Conservation (phyloP, 2,797 vertebrate genomes). For the Anniella stebbinsi region DNA sequence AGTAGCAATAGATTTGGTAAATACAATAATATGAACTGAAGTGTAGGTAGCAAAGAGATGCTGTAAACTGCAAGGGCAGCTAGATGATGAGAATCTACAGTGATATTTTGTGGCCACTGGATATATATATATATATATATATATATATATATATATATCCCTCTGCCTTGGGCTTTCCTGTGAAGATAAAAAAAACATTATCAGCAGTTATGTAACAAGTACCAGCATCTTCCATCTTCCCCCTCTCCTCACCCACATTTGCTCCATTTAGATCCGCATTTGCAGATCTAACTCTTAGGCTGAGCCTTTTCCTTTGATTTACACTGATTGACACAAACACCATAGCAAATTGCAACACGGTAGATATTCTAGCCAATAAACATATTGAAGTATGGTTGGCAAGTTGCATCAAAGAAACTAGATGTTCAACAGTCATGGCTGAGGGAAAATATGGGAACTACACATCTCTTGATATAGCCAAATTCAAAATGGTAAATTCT, state of each 20-base stretch:
- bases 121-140: slow-evolving; percentile 38
- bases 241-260: background rate
- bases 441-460: background rate
- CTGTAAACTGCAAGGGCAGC: background rate
- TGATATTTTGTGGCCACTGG: slow-evolving; percentile 17
- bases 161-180: slow-evolving; percentile 39
- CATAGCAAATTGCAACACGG: background rate
- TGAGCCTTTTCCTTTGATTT: slow-evolving; percentile 10
- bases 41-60: slow-evolving; percentile 33
- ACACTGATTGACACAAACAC: background rate
- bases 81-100: slow-evolving; percentile 26
- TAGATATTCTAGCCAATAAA: background rate
- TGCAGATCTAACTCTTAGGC: background rate
- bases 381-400: background rate
- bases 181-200: slow-evolving; percentile 37
- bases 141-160: too few relatives aligned
- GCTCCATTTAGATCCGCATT: background rate
- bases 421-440: background rate
- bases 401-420: background rate
- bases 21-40: background rate
- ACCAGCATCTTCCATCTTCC: background rate
- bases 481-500: background rate
- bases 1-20: slow-evolving; percentile 29
- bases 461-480: background rate
- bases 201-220: slow-evolving; percentile 40